Evolutionary conservation across 92 coral and sea anemone genomes (phyloP), one percentile per base, ranked within the genome.

Genomic region (Meandrina meandrites): DNA sequence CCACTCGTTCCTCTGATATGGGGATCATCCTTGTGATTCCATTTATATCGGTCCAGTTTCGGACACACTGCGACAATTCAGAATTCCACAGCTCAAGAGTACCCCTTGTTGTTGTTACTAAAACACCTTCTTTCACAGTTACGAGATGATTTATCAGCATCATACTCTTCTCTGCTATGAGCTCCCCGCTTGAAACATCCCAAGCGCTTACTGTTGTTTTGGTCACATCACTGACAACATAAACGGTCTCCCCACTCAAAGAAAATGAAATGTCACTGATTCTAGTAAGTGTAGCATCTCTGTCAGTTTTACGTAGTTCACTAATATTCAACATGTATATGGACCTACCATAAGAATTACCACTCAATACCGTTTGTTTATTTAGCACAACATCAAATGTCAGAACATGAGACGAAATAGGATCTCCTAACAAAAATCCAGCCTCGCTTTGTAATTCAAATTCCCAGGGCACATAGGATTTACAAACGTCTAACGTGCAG

Each of bases 61-160:
- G 35, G 58, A 82, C 40, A 28, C 86, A 40, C 77, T 48, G 27
- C 6, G 86, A 34, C 28, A 83, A 64, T 34, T 66, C 79, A 34
- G 57, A 53, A 64, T 72, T 84, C 81, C 87, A 84, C 69, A 84
- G 28, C 71, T 84, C 48, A 5, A 78, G 53, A 50, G 2, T 50
- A 27, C 22, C 18, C 6, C 18, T 27, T 1, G 1, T 22, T 21
- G 14, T 5, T 22, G n/a, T 28, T 9, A 84, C 18, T 50, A 84
- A 12, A 34, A 71, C 60, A 47, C 80, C 87, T 5, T 34, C 87
- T 72, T 37, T 51, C 10, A 72, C 71, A 5, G 67, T 80, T n/a
- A 47, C 5, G 10, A 35, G 11, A 50, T 1, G 5, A 56, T 56
- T 56, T 19, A 0, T 12, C n/a, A 17, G 64, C 8, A 1, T 19